These are phyloP conservation scores for Pelodytes ibericus DNA, from an alignment of 2,797 vertebrate species.

Conservation along the genomic window DNA sequence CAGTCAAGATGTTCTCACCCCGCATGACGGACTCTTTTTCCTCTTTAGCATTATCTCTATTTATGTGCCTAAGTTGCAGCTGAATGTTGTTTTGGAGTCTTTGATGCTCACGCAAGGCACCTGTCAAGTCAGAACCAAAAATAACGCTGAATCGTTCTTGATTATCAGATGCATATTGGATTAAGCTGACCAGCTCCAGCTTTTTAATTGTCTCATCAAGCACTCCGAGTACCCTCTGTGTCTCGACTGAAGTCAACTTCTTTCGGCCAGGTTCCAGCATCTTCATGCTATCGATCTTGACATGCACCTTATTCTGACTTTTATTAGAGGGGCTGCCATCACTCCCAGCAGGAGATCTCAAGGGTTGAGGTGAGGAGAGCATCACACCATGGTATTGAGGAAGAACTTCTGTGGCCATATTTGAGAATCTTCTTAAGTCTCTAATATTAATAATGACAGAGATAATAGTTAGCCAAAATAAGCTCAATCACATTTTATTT, in stretches of 20 bases:
- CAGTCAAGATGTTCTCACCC: not conserved
- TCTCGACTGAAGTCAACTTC: conserved; percentile 69
- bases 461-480: too few species aligned
- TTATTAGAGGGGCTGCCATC: not conserved
- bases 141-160: conserved; percentile 43
- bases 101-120: conserved; percentile 66
- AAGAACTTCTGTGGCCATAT: conserved; percentile 48
- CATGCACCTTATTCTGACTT: conserved; percentile 1
- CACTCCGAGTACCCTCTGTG: conserved; percentile 72
- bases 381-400: not conserved
- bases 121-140: conserved; percentile 59
- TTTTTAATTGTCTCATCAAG: conserved; percentile 77
- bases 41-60: conserved; percentile 26
- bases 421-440: not conserved
- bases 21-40: not conserved
- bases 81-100: conserved; percentile 63
- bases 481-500: too few species aligned
- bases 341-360: not conserved
- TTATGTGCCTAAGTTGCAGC: not conserved
- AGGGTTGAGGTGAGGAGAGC: conserved; percentile 18
- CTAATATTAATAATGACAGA: too few species aligned
- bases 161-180: conserved; percentile 61
- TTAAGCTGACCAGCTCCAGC: conserved; percentile 71
- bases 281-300: conserved; percentile 47
- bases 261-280: conserved; percentile 57